Evolutionary conservation across 2,113 vertebrate species (phyloP).

Genomic region (Grallaria varia): DNA sequence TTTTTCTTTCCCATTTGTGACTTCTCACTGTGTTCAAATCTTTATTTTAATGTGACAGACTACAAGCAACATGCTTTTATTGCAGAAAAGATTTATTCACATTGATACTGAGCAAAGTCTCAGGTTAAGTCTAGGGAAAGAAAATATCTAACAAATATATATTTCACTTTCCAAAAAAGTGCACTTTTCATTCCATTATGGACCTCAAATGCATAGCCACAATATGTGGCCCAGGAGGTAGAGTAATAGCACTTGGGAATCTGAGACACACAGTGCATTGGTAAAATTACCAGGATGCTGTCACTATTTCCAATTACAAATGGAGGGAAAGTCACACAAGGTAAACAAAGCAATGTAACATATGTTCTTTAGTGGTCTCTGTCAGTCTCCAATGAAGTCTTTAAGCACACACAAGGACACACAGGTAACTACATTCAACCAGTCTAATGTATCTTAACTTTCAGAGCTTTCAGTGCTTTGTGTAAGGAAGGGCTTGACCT

Average conservation of each 20-base stretch:
- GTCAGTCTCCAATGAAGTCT: neutral
- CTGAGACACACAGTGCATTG: neutral
- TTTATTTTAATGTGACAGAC: constrained; percentile 35
- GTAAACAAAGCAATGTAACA: neutral
- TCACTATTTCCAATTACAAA: neutral
- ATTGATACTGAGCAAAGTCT: constrained; percentile 8
- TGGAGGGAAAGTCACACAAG: neutral
- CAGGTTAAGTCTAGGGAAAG: constrained; percentile 31
- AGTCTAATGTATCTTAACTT: neutral
- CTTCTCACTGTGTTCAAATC: neutral
- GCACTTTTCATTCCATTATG: neutral
- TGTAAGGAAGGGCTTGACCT: neutral
- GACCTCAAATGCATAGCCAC: neutral
- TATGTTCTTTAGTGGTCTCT: neutral
- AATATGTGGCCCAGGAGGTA: neutral
- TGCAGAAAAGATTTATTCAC: constrained; percentile 30
- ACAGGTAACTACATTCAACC: neutral
- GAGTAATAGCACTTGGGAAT: neutral
- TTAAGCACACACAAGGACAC: neutral
- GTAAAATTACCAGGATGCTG: neutral
- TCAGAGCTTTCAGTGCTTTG: neutral
- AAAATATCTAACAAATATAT: neutral
- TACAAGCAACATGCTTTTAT: constrained; percentile 29
- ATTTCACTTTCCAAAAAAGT: neutral
- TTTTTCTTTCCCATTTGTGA: constrained; percentile 27